Evolutionary conservation across 53 echinoderm and acorn worm genomes (phyloP).

Genomic region (Patiria pectinifera): DNA sequence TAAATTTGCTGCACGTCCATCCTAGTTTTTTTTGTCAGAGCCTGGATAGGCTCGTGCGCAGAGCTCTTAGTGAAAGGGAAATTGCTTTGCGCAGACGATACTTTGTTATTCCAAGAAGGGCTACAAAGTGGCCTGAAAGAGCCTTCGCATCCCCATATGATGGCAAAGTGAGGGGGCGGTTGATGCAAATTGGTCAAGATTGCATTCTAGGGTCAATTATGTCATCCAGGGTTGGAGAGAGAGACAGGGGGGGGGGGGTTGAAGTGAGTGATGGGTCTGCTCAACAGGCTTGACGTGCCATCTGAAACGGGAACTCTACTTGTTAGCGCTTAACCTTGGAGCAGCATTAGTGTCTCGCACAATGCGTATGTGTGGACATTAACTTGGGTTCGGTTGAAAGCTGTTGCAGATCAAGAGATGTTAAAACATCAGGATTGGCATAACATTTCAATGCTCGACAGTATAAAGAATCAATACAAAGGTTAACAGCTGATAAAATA

Average conservation of each 20-base stretch:
- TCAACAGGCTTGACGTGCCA: conserved; percentile 25
- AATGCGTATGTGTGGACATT: neutral
- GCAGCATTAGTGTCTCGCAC: neutral
- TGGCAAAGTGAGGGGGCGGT: no score
- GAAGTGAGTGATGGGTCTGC: conserved; percentile 37
- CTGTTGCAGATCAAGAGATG: neutral
- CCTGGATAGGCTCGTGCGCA: neutral
- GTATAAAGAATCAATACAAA: no score
- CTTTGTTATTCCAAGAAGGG: conserved; percentile 49
- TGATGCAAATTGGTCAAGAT: neutral
- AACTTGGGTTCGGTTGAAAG: neutral
- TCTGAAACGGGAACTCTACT: neutral
- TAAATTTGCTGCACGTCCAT: conserved; percentile 11
- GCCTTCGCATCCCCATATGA: neutral
- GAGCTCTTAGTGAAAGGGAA: conserved; percentile 9
- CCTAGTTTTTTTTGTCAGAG: neutral
- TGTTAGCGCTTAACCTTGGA: neutral
- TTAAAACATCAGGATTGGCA: neutral
- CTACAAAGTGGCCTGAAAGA: conserved; percentile 8
- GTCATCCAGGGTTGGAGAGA: neutral
- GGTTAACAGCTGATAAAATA: no score
- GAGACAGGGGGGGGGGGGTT: neutral
- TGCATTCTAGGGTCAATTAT: conserved; percentile 50
- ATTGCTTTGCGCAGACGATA: conserved; percentile 38
- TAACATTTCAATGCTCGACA: neutral